These are phyloP conservation scores for Amphipoea oculea DNA, from an alignment of 2,888 invertebrate genomes.

Conservation along the genomic window DNA sequence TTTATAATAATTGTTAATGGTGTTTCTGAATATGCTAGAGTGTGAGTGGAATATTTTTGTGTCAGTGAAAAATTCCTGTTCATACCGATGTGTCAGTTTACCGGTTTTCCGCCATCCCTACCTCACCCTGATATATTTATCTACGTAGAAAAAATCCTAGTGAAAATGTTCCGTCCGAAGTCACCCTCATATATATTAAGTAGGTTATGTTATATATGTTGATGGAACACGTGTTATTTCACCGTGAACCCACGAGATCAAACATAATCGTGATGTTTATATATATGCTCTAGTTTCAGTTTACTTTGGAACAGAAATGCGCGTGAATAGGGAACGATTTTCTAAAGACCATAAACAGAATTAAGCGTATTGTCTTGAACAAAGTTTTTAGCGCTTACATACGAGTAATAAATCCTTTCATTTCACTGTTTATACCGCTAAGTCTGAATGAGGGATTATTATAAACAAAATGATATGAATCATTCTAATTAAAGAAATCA, in stretches of 20 bases:
- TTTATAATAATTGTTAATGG: constrained; percentile 59
- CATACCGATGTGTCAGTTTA: constrained; percentile 59
- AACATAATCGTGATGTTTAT: constrained; percentile 71
- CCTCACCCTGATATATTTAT: constrained; percentile 63
- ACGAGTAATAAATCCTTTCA: constrained; percentile 28
- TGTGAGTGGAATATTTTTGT: constrained; percentile 37
- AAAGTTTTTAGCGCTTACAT: constrained; percentile 41
- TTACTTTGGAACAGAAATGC: constrained; percentile 46
- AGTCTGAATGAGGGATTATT: constrained; percentile 17
- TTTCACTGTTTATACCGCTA: constrained; percentile 35
- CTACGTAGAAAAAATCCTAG: constrained; percentile 67
- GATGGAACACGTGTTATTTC: constrained; percentile 72
- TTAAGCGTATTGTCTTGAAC: constrained; percentile 45
- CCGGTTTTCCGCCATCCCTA: constrained; percentile 59
- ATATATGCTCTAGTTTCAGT: constrained; percentile 52
- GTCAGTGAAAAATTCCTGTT: constrained; percentile 41
- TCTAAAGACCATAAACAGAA: constrained; percentile 48
- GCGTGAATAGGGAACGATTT: constrained; percentile 46
- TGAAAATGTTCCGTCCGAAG: constrained; percentile 65
- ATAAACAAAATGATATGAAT: constrained; percentile 14
- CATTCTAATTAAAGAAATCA: constrained; percentile 19
- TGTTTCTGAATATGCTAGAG: constrained; percentile 18
- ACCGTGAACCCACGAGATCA: constrained; percentile 71
- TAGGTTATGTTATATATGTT: constrained; percentile 65
- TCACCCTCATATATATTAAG: constrained; percentile 69